A percentile compares a stretch with the other conserved stretches of the same genome.
Conservation (phyloP, 2,888 invertebrate species). For the Drosophila putrida region DNA sequence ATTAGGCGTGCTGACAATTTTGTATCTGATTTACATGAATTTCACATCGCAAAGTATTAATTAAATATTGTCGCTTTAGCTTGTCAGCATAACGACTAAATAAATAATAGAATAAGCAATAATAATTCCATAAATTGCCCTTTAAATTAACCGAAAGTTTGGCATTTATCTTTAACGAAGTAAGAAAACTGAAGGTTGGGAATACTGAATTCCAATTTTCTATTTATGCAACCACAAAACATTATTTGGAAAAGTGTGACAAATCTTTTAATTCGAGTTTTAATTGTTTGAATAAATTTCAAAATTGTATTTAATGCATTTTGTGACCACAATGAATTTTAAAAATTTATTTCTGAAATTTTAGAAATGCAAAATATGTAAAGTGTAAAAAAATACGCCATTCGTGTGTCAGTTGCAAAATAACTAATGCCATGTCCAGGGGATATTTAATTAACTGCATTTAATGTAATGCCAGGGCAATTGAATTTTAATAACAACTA, state of each 20-base stretch:
- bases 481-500: slow-evolving; percentile 51
- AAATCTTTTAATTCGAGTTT: slow-evolving; percentile 34
- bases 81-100: not conserved
- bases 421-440: slow-evolving; percentile 27
- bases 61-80: slow-evolving; percentile 7
- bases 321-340: slow-evolving; percentile 35
- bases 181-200: not conserved
- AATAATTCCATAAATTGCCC: not conserved
- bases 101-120: not conserved
- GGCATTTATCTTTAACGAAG: too few relatives aligned
- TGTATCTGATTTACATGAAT: slow-evolving; percentile 8
- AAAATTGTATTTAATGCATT: slow-evolving; percentile 21
- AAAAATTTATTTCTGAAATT: slow-evolving; percentile 29
- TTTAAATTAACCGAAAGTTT: not conserved
- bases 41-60: slow-evolving; percentile 16
- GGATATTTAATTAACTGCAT: slow-evolving; percentile 65
- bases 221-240: slow-evolving; percentile 44
- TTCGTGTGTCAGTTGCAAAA: slow-evolving; percentile 29
- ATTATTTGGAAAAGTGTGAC: slow-evolving; percentile 12
- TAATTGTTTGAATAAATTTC: slow-evolving; percentile 13
- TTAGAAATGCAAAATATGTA: not conserved
- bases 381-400: slow-evolving; percentile 3
- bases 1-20: slow-evolving; percentile 21
- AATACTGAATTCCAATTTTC: not conserved
- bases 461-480: slow-evolving; percentile 38